Conservation (phyloP, 2,888 invertebrate species). For the Papilio demoleus region DNA sequence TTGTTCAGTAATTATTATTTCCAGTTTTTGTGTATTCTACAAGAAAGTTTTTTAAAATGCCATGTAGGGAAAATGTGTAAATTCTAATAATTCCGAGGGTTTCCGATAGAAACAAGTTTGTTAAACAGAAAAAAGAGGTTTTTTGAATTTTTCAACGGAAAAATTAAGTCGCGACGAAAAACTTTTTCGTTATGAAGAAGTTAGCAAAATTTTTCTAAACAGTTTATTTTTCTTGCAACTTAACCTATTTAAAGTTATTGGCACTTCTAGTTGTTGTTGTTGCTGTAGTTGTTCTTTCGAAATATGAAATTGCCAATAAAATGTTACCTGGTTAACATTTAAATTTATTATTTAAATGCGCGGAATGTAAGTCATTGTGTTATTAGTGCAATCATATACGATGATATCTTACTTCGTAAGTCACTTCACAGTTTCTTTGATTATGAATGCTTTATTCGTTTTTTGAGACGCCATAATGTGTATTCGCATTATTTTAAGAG, state of each 20-base stretch:
- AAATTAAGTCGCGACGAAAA: constrained; percentile 11
- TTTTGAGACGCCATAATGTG: neutral
- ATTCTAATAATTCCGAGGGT: no score
- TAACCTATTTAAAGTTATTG: constrained; percentile 8
- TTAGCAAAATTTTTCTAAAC: constrained; percentile 24
- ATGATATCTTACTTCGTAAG: neutral
- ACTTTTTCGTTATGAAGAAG: constrained; percentile 30
- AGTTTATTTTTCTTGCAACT: constrained; percentile 11
- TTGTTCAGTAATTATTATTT: no score
- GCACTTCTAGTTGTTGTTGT: constrained; percentile 27
- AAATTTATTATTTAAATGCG: neutral
- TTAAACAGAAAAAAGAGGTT: neutral
- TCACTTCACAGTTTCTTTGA: neutral
- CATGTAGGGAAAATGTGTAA: no score
- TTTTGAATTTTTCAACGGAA: neutral
- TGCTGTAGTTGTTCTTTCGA: neutral
- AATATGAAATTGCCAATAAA: neutral
- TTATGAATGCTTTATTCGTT: neutral
- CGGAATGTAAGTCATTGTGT: neutral
- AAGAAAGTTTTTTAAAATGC: no score
- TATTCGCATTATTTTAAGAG: no score
- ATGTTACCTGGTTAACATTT: neutral
- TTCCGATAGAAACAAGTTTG: neutral
- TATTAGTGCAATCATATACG: neutral
- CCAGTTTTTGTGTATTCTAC: no score